A percentile compares a stretch with the other conserved stretches of the same genome.
These are phyloP conservation scores for Drosophila yakuba DNA, from an alignment of 1,140 invertebrate species.

Conservation along the genomic window DNA sequence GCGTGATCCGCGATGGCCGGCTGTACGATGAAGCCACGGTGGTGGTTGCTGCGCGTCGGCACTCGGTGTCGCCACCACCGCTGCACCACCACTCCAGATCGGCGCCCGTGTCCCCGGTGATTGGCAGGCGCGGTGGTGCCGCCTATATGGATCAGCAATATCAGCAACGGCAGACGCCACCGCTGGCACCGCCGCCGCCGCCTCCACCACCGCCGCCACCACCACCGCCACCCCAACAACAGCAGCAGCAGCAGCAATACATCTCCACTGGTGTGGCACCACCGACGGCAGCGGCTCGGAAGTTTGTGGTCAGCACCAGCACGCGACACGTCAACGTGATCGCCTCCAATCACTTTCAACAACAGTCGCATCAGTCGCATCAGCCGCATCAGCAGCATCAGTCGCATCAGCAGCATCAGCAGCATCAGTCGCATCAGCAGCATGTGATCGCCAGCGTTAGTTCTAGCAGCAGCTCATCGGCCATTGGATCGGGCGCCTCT, in stretches of 20 bases:
- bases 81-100: constrained; percentile 77
- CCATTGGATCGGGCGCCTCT: constrained; percentile 25
- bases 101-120: constrained; percentile 69
- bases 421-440: constrained; percentile 41
- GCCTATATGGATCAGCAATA: constrained; percentile 58
- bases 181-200: constrained; percentile 50
- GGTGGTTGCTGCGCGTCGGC: constrained; percentile 45
- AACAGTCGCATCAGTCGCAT: constrained; percentile 42
- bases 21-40: constrained; percentile 72
- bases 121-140: constrained; percentile 45
- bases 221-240: constrained; percentile 29
- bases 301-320: constrained; percentile 77
- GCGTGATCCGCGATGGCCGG: constrained; percentile 80
- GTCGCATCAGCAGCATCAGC: constrained; percentile 19
- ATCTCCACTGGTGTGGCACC: constrained; percentile 27
- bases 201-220: constrained; percentile 47
- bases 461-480: constrained; percentile 51
- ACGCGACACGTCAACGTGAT: constrained; percentile 76
- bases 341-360: constrained; percentile 58
- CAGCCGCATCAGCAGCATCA: constrained; percentile 62
- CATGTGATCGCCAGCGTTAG: constrained; percentile 59
- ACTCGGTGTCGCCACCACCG: constrained; percentile 78
- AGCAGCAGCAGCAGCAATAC: constrained; percentile 45
- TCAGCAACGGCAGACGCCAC: constrained; percentile 64
- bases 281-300: constrained; percentile 68